phyloP scores from a whole-genome alignment of 2,888 invertebrate genomes.

The Brachypalpus laphriformis region DNA sequence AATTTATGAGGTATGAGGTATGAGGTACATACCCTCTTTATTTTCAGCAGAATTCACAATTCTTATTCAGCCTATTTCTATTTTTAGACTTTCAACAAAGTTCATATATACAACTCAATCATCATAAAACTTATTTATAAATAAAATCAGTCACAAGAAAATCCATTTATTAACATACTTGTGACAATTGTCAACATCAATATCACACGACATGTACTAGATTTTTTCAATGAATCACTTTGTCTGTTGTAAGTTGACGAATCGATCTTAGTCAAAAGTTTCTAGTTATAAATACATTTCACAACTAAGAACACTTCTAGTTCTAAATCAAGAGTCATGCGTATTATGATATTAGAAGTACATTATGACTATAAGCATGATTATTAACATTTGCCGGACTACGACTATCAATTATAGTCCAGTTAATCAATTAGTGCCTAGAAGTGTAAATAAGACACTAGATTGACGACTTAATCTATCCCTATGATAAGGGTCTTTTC shows the following conservation, averaged over 20 bases:
- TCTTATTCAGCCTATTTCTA: not conserved
- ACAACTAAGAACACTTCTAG: not conserved
- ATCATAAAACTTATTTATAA: not conserved
- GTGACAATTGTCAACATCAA: slow-evolving; percentile 11
- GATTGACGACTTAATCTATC: not conserved
- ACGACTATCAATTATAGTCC: slow-evolving; percentile 11
- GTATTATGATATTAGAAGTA: not conserved
- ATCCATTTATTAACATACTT: slow-evolving; percentile 16
- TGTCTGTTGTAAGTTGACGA: not conserved
- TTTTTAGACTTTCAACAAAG: not conserved
- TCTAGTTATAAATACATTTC: not conserved
- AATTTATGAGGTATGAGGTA: not conserved
- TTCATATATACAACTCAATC: not conserved
- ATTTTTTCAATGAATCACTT: slow-evolving; percentile 7
- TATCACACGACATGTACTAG: not conserved
- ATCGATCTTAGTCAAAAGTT: slow-evolving; percentile 6
- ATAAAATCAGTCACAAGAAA: not conserved
- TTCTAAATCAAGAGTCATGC: not conserved
- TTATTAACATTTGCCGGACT: not conserved
- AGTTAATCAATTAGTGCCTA: slow-evolving; percentile 19
- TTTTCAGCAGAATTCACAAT: not conserved
- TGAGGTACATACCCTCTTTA: not conserved
- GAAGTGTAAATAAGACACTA: slow-evolving; percentile 8
- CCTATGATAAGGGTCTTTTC: not conserved
- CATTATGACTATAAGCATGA: not conserved